Evolutionary conservation across 2,888 invertebrate genomes (phyloP).

Genomic region (Thumatha senex): DNA sequence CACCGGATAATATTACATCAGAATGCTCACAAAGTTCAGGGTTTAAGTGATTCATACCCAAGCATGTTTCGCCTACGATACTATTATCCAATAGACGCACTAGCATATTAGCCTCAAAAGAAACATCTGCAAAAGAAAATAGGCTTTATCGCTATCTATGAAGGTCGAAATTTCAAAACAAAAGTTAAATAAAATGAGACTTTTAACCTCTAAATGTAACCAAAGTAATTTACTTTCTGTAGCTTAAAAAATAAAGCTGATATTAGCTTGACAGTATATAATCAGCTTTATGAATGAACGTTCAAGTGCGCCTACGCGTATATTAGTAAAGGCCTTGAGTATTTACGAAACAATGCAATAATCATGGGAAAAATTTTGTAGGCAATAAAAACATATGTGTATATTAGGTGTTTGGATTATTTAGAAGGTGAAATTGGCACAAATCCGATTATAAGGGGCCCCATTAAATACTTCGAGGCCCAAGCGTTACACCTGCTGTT

Average conservation of each 20-base stretch:
- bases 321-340: slow-evolving; percentile 27
- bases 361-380: not conserved
- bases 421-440: too few relatives aligned
- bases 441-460: too few relatives aligned
- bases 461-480: too few relatives aligned
- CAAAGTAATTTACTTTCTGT: slow-evolving; percentile 5
- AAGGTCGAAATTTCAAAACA: slow-evolving; percentile 8
- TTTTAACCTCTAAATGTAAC: slow-evolving; percentile 13
- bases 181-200: slow-evolving; percentile 1
- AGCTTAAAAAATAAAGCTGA: fast-evolving
- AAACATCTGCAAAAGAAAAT: slow-evolving; percentile 2
- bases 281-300: slow-evolving; percentile 46
- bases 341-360: slow-evolving; percentile 13
- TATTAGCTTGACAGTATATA: slow-evolving; percentile 7
- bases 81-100: slow-evolving; percentile 45
- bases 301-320: slow-evolving; percentile 51
- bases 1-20: not conserved
- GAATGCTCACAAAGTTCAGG: slow-evolving; percentile 23
- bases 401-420: not conserved
- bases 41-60: slow-evolving; percentile 44
- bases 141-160: not conserved
- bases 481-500: too few relatives aligned
- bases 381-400: not conserved
- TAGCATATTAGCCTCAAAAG: slow-evolving; percentile 33
- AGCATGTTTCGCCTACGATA: slow-evolving; percentile 50